Evolutionary conservation across 2,113 vertebrate genomes (phyloP).

Genomic region (Triplophysa siluroides): DNA sequence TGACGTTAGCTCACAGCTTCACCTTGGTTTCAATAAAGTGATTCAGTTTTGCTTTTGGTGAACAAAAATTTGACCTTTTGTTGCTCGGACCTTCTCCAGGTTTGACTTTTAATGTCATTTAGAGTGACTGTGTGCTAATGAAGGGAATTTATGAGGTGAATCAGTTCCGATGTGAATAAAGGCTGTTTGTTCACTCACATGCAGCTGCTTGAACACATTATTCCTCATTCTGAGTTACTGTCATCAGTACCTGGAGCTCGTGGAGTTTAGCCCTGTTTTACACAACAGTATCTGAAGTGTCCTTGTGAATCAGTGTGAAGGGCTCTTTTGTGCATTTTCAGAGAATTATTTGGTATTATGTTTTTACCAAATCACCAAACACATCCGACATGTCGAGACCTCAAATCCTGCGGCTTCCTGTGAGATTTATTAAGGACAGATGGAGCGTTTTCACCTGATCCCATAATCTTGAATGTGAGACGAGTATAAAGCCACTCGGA

Average conservation of each 20-base stretch:
- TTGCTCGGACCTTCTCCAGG: conserved; percentile 57
- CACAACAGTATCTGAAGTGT: too few relatives aligned
- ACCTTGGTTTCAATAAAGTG: conserved; percentile 40
- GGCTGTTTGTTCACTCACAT: conserved; percentile 59
- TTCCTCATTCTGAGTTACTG: conserved; percentile 19
- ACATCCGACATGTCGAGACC: too few relatives aligned
- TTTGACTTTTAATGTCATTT: conserved; percentile 62
- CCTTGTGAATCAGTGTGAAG: too few relatives aligned
- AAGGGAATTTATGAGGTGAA: conserved; percentile 69
- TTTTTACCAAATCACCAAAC: too few relatives aligned
- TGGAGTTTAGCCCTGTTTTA: not conserved
- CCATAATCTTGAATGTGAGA: too few relatives aligned
- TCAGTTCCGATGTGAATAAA: conserved; percentile 49
- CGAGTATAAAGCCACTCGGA: too few relatives aligned
- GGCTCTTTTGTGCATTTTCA: too few relatives aligned
- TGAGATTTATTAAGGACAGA: too few relatives aligned
- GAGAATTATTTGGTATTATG: too few relatives aligned
- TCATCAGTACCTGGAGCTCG: conserved; percentile 24
- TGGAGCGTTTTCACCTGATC: too few relatives aligned
- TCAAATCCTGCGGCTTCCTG: too few relatives aligned
- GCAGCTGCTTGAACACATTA: conserved; percentile 64
- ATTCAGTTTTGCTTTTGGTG: not conserved
- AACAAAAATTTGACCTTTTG: conserved; percentile 18
- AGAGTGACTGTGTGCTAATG: conserved; percentile 63
- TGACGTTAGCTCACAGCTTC: too few relatives aligned